These are phyloP conservation scores for Drosophila anceps DNA, from an alignment of 2,888 invertebrate genomes.

Conservation along the genomic window DNA sequence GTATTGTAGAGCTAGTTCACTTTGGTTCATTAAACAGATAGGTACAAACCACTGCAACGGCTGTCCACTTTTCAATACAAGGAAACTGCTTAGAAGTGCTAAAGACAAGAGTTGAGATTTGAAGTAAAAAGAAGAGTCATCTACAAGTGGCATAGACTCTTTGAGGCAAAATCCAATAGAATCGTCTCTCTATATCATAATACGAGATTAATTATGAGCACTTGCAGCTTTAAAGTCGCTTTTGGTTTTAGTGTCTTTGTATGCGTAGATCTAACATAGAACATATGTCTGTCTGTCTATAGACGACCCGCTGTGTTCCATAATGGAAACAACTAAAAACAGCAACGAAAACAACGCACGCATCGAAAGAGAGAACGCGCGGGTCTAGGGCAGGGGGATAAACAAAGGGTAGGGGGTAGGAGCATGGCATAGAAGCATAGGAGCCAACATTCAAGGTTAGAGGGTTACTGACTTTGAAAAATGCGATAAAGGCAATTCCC, in stretches of 20 bases:
- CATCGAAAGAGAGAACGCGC: slow-evolving; percentile 24
- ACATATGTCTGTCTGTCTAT: slow-evolving; percentile 21
- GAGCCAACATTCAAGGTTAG: slow-evolving; percentile 83
- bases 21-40: too few relatives aligned
- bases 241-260: background rate
- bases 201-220: slow-evolving; percentile 45
- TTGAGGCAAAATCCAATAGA: background rate
- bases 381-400: background rate
- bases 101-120: background rate
- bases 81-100: background rate
- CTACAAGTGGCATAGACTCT: background rate
- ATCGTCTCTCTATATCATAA: slow-evolving; percentile 6
- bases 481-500: slow-evolving; percentile 71
- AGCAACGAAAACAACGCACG: slow-evolving; percentile 38
- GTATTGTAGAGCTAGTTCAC: too few relatives aligned
- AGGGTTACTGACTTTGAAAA: slow-evolving; percentile 84
- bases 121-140: background rate
- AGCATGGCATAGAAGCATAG: slow-evolving; percentile 60
- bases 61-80: too few relatives aligned
- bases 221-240: slow-evolving; percentile 40
- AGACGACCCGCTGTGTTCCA: slow-evolving; percentile 63
- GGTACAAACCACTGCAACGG: background rate
- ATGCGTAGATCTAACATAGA: slow-evolving; percentile 3
- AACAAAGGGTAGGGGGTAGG: slow-evolving; percentile 15
- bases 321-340: slow-evolving; percentile 40